A percentile compares a stretch with the other conserved stretches of the same genome.
Evolutionary conservation across 2,113 vertebrate genomes (phyloP).

Genomic region (Ariopsis seemanni): DNA sequence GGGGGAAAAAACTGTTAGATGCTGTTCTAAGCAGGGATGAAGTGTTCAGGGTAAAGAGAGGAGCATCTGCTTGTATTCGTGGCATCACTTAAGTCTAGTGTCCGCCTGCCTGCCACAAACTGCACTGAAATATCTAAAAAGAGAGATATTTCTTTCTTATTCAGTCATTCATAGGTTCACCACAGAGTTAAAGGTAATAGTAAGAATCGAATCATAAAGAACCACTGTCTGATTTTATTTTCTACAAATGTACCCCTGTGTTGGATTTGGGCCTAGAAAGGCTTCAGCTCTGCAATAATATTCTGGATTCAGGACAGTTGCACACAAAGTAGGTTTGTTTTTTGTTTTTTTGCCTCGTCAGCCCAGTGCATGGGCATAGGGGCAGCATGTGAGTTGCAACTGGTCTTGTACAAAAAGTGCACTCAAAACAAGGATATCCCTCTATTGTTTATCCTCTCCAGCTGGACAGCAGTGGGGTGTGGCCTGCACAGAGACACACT

Average conservation of each 20-base stretch:
- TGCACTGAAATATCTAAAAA: not conserved
- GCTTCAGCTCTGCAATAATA: slow-evolving; percentile 35
- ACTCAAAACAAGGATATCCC: slow-evolving; percentile 78
- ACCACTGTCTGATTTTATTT: not conserved
- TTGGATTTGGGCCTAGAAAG: not conserved
- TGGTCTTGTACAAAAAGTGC: slow-evolving; percentile 45
- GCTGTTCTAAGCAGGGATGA: not conserved
- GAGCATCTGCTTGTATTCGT: not conserved
- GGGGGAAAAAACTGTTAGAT: not conserved
- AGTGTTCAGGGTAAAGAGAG: not conserved
- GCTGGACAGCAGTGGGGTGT: slow-evolving; percentile 68
- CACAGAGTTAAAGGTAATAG: not conserved
- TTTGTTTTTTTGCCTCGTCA: slow-evolving; percentile 13
- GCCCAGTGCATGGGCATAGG: not conserved
- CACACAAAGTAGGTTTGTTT: slow-evolving; percentile 41
- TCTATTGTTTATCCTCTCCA: slow-evolving; percentile 71
- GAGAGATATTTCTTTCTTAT: not conserved
- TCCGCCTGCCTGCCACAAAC: not conserved
- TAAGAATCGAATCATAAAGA: not conserved
- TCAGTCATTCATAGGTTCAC: not conserved
- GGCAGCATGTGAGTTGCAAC: slow-evolving; percentile 45
- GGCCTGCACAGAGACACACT: slow-evolving; percentile 49
- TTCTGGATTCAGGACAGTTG: slow-evolving; percentile 45
- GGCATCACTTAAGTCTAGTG: not conserved
- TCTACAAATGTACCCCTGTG: not conserved